Conservation (phyloP, 2,888 invertebrate genomes). For the Boloria selene region DNA sequence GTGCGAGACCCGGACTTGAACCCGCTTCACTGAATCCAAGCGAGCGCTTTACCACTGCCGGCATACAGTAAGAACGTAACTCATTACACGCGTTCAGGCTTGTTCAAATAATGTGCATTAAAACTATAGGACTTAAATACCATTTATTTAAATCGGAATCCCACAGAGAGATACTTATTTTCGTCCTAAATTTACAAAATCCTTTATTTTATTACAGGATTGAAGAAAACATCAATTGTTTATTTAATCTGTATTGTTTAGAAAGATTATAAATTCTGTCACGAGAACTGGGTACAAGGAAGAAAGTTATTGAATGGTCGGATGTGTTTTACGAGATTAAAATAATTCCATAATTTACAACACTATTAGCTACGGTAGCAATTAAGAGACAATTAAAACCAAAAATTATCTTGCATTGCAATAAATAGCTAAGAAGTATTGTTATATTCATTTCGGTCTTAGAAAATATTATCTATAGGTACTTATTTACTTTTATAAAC, state of each 20-base stretch:
- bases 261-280: slow-evolving; percentile 14
- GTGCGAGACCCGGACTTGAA: no score
- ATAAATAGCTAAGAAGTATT: slow-evolving; percentile 1
- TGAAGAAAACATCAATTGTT: slow-evolving; percentile 10
- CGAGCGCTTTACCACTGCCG: no score
- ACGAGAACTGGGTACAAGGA: not conserved
- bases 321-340: slow-evolving; percentile 39
- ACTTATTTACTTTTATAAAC: no score
- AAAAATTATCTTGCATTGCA: not conserved
- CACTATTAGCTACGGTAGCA: slow-evolving; percentile 25
- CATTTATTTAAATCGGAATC: slow-evolving; percentile 1
- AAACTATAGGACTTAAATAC: not conserved
- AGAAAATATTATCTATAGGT: no score
- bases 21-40: no score
- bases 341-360: slow-evolving; percentile 32
- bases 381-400: slow-evolving; percentile 15
- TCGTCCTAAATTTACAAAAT: not conserved
- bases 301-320: slow-evolving; percentile 24
- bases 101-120: not conserved
- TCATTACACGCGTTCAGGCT: not conserved
- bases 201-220: slow-evolving; percentile 17
- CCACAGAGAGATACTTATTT: not conserved
- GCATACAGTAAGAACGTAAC: no score
- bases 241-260: slow-evolving; percentile 20
- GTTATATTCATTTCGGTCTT: not conserved